Conservation (phyloP, 2,113 vertebrate genomes). For the Bos javanicus region DNA sequence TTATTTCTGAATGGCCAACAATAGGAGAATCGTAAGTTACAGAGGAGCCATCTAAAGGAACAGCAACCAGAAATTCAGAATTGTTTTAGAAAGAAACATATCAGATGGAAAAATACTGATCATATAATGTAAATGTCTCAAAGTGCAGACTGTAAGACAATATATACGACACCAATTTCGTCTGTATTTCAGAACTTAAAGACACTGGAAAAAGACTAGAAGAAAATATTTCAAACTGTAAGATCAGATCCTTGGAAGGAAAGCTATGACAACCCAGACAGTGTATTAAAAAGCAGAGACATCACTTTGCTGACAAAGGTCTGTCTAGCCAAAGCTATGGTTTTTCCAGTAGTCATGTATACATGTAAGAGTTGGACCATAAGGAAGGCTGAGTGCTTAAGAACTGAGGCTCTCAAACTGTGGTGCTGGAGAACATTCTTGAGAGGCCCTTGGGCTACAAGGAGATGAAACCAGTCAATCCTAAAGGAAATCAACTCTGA, state of each 20-base stretch:
- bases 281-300: background rate
- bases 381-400: background rate
- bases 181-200: background rate
- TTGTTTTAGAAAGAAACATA: background rate
- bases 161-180: background rate
- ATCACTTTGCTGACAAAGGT: background rate
- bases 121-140: background rate
- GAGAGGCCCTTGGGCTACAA: background rate
- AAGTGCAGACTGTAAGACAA: background rate
- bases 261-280: background rate
- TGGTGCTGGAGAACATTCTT: background rate
- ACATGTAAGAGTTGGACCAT: background rate
- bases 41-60: background rate
- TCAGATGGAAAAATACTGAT: background rate
- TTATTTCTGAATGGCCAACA: background rate
- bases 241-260: background rate
- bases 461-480: background rate
- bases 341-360: background rate
- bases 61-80: background rate
- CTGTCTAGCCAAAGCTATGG: background rate
- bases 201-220: background rate
- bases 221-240: background rate
- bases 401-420: background rate
- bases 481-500: background rate
- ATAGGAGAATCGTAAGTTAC: background rate